These are phyloP conservation scores for Lasioglossum morio DNA, from an alignment of 2,888 invertebrate genomes.

Conservation along the genomic window DNA sequence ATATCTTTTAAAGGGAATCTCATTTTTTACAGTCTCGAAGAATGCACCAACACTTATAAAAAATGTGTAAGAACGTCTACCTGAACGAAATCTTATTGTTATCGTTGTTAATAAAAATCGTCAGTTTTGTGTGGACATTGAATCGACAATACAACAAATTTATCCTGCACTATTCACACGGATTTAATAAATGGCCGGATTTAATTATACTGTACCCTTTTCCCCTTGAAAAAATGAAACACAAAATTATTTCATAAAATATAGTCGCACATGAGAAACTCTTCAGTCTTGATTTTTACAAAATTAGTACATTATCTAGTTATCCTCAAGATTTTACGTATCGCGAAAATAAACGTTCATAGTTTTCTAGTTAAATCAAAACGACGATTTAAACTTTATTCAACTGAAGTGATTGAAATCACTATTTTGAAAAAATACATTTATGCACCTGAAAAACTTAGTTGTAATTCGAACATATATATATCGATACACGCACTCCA, in stretches of 20 bases:
- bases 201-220: constrained; percentile 13
- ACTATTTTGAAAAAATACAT: background rate
- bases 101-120: background rate
- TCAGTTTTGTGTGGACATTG: background rate
- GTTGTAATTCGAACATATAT: background rate
- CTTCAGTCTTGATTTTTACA: background rate
- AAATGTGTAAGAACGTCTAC: background rate
- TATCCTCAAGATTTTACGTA: background rate
- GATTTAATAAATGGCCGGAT: constrained; percentile 55
- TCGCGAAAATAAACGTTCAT: background rate
- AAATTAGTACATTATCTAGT: background rate
- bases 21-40: background rate
- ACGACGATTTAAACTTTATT: background rate
- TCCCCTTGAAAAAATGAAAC: background rate
- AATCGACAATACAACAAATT: background rate
- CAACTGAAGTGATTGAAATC: background rate
- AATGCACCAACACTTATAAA: background rate
- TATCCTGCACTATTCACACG: background rate
- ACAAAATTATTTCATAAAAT: background rate
- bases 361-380: background rate
- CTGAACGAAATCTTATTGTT: background rate
- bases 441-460: background rate
- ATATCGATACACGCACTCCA: background rate
- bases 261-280: background rate
- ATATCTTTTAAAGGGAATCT: constrained; percentile 29